Percentiles rank a stretch among this genome's conserved stretches.
phyloP scores from a whole-genome alignment of 2,113 vertebrate genomes.

The Origma solitaria region DNA sequence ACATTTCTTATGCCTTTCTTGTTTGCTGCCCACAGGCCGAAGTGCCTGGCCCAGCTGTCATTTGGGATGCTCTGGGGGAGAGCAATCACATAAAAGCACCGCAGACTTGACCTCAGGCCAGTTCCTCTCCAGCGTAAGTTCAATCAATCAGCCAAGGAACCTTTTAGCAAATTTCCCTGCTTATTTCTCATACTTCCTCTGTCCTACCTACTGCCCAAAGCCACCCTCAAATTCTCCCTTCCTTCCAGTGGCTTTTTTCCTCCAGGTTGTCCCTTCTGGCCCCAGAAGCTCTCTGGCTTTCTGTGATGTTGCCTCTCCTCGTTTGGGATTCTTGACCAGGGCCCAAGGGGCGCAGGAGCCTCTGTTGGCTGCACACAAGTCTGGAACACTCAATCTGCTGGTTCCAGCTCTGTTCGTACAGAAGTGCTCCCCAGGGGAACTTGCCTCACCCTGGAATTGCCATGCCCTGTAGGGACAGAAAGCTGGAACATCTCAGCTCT shows the following conservation, averaged over 20 bases:
- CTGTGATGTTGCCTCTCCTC: not conserved
- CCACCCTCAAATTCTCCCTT: not conserved
- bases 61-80: not conserved
- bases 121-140: not conserved
- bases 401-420: not conserved
- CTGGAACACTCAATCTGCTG: not conserved
- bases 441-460: not conserved
- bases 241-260: not conserved
- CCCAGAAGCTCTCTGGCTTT: not conserved
- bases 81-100: not conserved
- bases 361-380: not conserved
- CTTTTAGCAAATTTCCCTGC: not conserved
- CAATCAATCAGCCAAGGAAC: not conserved
- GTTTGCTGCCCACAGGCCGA: not conserved
- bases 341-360: not conserved
- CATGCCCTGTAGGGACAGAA: not conserved
- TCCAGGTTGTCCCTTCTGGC: not conserved
- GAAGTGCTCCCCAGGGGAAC: not conserved
- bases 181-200: not conserved
- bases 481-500: not conserved
- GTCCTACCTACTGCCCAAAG: not conserved
- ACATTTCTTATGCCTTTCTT: not conserved
- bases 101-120: constrained; percentile 12
- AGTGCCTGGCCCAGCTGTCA: not conserved
- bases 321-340: not conserved